Evolutionary conservation across 2,888 invertebrate genomes (phyloP).

Genomic region (Drosophila greeni): DNA sequence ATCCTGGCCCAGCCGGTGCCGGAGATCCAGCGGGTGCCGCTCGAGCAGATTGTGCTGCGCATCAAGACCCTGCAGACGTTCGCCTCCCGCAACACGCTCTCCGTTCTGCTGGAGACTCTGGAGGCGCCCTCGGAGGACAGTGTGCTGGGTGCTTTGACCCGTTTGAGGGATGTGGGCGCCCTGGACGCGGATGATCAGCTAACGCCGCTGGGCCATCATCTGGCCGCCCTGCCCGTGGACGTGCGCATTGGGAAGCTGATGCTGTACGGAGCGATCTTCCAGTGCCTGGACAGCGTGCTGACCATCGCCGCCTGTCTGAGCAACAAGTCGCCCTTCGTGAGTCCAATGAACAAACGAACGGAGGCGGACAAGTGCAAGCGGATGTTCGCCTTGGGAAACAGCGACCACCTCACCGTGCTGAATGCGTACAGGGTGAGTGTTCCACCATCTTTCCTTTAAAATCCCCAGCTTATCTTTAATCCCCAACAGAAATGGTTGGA

Average conservation of each 20-base stretch:
- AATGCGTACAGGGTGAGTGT: conserved; percentile 87
- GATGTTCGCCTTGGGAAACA: conserved; percentile 87
- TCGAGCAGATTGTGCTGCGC: conserved; percentile 89
- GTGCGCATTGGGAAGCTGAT: conserved; percentile 95
- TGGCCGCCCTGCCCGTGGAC: conserved; percentile 93
- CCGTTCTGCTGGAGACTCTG: conserved; percentile 81
- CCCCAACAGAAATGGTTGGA: conserved; percentile 86
- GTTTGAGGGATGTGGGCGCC: conserved; percentile 89
- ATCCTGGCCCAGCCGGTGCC: conserved; percentile 88
- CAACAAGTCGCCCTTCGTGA: conserved; percentile 88
- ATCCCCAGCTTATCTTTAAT: background rate
- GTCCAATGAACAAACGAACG: conserved; percentile 85
- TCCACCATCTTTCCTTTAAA: rapidly evolving
- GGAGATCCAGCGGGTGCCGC: conserved; percentile 92
- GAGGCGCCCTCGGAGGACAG: conserved; percentile 86
- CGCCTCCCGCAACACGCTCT: conserved; percentile 65
- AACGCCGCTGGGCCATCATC: conserved; percentile 91
- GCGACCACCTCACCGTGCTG: conserved; percentile 93
- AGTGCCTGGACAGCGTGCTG: conserved; percentile 93
- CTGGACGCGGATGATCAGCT: conserved; percentile 86
- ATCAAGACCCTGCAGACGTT: conserved; percentile 83
- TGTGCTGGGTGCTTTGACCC: conserved; percentile 84
- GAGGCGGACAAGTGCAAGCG: conserved; percentile 86
- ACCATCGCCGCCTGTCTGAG: conserved; percentile 93
- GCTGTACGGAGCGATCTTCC: conserved; percentile 92